phyloP scores from a whole-genome alignment of 2,797 vertebrate genomes.

The Anguilla obscura region DNA sequence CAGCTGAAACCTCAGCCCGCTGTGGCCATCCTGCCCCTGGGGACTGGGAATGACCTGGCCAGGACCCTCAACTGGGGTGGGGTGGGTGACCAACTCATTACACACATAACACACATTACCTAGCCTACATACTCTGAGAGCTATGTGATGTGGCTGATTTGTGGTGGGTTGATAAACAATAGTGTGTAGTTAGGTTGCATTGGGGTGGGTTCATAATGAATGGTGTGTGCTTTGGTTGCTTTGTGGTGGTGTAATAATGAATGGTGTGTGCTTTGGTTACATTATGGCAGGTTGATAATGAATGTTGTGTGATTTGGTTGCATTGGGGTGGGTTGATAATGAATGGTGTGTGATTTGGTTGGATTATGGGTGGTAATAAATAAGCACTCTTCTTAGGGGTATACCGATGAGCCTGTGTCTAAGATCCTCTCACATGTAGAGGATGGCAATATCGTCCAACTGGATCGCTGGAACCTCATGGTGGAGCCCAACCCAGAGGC shows the following conservation, averaged over 20 bases:
- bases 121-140: too few relatives aligned
- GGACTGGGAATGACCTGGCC: slow-evolving; percentile 92
- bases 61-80: slow-evolving; percentile 96
- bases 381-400: slow-evolving; percentile 67
- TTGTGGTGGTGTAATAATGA: too few relatives aligned
- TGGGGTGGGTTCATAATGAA: too few relatives aligned
- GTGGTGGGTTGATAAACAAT: too few relatives aligned
- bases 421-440: slow-evolving; percentile 85
- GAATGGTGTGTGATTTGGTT: too few relatives aligned
- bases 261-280: too few relatives aligned
- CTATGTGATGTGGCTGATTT: not conserved
- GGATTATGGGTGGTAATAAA: not conserved
- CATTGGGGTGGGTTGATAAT: not conserved
- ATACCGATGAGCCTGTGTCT: slow-evolving; percentile 83
- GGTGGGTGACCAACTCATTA: slow-evolving; percentile 65
- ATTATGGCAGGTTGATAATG: not conserved
- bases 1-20: slow-evolving; percentile 86
- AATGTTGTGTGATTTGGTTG: not conserved
- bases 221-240: too few relatives aligned
- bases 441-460: slow-evolving; percentile 83
- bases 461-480: slow-evolving; percentile 81
- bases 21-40: slow-evolving; percentile 88
- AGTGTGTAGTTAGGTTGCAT: too few relatives aligned
- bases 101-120: too few relatives aligned
- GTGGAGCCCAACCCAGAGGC: slow-evolving; percentile 76